These are phyloP conservation scores for Lagothrix lagotricha DNA, from an alignment of 2,797 vertebrate genomes.

Conservation along the genomic window DNA sequence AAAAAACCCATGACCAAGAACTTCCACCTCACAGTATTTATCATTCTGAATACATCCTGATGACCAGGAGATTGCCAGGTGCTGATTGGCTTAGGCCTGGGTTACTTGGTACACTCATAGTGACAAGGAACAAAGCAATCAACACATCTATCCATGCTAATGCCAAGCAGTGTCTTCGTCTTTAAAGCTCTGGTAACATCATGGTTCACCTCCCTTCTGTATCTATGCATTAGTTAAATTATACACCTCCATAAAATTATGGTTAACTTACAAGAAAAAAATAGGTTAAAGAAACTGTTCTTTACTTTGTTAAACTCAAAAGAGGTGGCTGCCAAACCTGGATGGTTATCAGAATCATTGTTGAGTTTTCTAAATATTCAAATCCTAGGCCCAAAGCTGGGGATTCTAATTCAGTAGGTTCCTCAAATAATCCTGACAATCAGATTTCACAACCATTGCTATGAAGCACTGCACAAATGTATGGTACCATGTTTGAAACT, in stretches of 20 bases:
- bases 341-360: background rate
- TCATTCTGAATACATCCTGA: background rate
- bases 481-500: background rate
- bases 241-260: background rate
- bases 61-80: background rate
- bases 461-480: background rate
- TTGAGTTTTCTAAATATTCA: background rate
- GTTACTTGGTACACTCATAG: background rate
- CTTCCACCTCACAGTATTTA: background rate
- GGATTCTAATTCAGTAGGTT: background rate
- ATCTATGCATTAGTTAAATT: background rate
- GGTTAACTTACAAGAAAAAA: background rate
- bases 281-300: background rate
- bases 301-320: background rate
- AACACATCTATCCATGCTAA: fast-evolving
- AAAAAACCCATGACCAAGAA: background rate
- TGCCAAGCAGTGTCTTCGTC: background rate
- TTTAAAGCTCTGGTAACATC: background rate
- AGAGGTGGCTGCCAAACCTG: background rate
- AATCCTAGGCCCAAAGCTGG: background rate
- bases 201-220: background rate
- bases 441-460: background rate
- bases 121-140: background rate
- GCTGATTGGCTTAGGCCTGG: background rate
- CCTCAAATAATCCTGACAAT: background rate